Evolutionary conservation across 2,113 vertebrate species (phyloP).

Genomic region (Ciconia boyciana): DNA sequence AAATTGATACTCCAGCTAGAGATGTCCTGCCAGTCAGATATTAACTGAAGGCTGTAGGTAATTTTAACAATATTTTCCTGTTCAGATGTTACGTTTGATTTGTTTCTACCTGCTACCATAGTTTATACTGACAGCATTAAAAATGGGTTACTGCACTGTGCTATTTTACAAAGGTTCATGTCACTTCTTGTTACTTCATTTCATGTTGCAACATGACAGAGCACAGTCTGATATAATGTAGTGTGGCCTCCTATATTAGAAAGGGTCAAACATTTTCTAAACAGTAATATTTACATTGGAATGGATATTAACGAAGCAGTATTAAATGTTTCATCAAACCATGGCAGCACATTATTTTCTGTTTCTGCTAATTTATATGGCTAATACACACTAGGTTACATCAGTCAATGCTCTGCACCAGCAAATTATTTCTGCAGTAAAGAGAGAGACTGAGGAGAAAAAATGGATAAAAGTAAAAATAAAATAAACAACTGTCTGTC

Average conservation of each 20-base stretch:
- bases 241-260: conserved; percentile 19
- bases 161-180: conserved; percentile 62
- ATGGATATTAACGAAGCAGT: background rate
- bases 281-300: conserved; percentile 34
- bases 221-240: conserved; percentile 19
- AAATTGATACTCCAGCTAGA: conserved; percentile 1
- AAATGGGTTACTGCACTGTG: conserved; percentile 54
- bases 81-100: conserved; percentile 48
- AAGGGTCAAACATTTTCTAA: conserved; percentile 35
- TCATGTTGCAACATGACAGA: conserved; percentile 4
- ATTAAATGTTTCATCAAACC: background rate
- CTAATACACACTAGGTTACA: background rate
- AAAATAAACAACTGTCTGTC: background rate
- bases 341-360: background rate
- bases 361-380: background rate
- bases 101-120: conserved; percentile 45
- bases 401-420: background rate
- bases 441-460: background rate
- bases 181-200: conserved; percentile 57
- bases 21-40: conserved; percentile 2
- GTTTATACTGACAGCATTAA: conserved; percentile 52
- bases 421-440: background rate
- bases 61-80: conserved; percentile 53
- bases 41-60: conserved; percentile 9
- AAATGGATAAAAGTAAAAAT: background rate